These are phyloP conservation scores for Butorides virescens DNA, from an alignment of 2,113 vertebrate species.

Conservation along the genomic window DNA sequence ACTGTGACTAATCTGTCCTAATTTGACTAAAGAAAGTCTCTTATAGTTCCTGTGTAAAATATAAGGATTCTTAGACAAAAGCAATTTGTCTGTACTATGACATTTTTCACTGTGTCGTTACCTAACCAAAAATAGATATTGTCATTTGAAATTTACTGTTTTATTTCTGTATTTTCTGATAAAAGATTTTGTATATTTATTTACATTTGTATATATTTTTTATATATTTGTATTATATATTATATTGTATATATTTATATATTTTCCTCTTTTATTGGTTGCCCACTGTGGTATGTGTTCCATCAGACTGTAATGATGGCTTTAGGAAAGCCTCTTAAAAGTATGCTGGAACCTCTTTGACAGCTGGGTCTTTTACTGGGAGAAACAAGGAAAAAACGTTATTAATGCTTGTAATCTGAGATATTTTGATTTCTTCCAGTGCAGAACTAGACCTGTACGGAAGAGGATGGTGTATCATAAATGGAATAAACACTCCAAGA, in stretches of 20 bases:
- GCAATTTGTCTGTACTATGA: not conserved
- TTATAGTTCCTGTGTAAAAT: not conserved
- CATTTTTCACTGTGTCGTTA: not conserved
- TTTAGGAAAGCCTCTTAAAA: not conserved
- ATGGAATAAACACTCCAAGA: not conserved
- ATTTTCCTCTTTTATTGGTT: not conserved
- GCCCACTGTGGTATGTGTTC: not conserved
- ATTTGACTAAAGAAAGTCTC: not conserved
- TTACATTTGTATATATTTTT: no score
- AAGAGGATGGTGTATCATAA: not conserved
- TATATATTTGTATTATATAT: no score
- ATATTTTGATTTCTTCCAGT: not conserved
- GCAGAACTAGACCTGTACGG: not conserved
- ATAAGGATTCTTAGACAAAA: not conserved
- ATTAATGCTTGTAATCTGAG: not conserved
- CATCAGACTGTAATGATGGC: not conserved
- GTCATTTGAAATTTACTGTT: not conserved
- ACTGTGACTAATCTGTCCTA: not conserved
- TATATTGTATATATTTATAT: no score
- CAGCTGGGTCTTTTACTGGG: not conserved
- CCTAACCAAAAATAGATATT: not conserved
- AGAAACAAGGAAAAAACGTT: not conserved
- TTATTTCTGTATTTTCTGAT: not conserved
- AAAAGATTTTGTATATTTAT: not conserved
- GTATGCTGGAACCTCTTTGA: not conserved